Percentiles rank a stretch among this genome's conserved stretches.
Conservation (phyloP, 2,888 invertebrate species). For the Autographa pulchrina region DNA sequence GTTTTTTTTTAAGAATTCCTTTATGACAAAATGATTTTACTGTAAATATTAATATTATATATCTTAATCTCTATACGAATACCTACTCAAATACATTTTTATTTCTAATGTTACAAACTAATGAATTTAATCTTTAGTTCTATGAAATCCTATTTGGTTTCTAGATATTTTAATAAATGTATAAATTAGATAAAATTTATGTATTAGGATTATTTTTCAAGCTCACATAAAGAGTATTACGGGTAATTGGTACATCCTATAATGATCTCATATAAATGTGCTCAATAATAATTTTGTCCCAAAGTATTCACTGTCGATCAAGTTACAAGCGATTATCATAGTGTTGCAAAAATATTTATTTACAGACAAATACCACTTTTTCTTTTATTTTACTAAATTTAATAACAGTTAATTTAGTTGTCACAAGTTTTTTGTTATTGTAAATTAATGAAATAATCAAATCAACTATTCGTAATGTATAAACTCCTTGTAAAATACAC, state of each 20-base stretch:
- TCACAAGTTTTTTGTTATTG: too few species aligned
- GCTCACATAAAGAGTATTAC: neutral
- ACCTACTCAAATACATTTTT: neutral
- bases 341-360: too few species aligned
- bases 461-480: neutral
- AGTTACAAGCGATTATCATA: neutral
- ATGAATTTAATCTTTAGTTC: neutral
- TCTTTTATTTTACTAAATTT: too few species aligned
- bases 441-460: neutral
- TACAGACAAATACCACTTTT: too few species aligned
- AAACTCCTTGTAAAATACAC: constrained; percentile 13
- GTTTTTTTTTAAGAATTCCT: too few species aligned
- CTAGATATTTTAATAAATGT: neutral
- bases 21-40: too few species aligned
- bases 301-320: neutral
- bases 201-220: neutral
- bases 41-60: too few species aligned
- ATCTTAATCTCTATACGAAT: too few species aligned
- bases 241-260: neutral
- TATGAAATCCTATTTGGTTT: neutral
- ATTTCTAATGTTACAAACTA: neutral
- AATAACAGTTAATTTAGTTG: too few species aligned
- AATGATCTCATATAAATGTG: constrained; percentile 6
- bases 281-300: constrained; percentile 14
- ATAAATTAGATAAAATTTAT: constrained; percentile 2